Percentiles rank a stretch among this genome's conserved stretches.
Conservation (phyloP, 2,113 vertebrate genomes). For the Notothenia rossii region DNA sequence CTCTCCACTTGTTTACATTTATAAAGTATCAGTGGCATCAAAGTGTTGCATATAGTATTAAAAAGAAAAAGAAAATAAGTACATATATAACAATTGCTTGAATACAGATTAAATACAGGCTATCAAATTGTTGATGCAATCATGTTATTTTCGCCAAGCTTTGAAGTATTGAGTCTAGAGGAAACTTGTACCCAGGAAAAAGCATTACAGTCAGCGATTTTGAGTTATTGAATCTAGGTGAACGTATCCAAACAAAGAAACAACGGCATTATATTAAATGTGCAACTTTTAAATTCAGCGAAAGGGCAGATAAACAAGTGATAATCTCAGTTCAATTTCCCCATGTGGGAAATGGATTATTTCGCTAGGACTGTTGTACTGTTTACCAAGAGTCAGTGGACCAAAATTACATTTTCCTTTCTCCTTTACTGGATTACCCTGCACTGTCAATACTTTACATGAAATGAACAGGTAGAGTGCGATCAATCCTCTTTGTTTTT, state of each 20-base stretch:
- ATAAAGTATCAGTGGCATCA: constrained; percentile 39
- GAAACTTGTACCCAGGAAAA: background rate
- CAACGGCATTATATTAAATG: background rate
- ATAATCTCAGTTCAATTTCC: constrained; percentile 23
- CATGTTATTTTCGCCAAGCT: background rate
- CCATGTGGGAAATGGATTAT: constrained; percentile 42
- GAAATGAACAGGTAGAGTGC: constrained; percentile 50
- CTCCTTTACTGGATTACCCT: constrained; percentile 38
- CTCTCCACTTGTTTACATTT: constrained; percentile 55
- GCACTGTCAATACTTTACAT: constrained; percentile 52
- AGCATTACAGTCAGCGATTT: background rate
- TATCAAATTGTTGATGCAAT: background rate
- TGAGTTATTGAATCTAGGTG: background rate
- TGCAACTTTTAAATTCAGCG: constrained; percentile 8
- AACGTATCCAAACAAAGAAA: constrained; percentile 3
- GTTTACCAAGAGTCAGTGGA: constrained; percentile 30
- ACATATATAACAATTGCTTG: too few relatives aligned
- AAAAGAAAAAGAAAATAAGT: constrained; percentile 7
- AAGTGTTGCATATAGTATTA: constrained; percentile 14
- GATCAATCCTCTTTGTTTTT: constrained; percentile 61
- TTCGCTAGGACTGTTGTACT: constrained; percentile 18
- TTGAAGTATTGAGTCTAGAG: background rate
- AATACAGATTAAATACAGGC: too few relatives aligned
- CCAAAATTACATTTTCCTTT: constrained; percentile 43
- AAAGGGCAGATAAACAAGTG: constrained; percentile 11